Conservation (phyloP, 2,888 invertebrate genomes). For the Cantharis rustica region DNA sequence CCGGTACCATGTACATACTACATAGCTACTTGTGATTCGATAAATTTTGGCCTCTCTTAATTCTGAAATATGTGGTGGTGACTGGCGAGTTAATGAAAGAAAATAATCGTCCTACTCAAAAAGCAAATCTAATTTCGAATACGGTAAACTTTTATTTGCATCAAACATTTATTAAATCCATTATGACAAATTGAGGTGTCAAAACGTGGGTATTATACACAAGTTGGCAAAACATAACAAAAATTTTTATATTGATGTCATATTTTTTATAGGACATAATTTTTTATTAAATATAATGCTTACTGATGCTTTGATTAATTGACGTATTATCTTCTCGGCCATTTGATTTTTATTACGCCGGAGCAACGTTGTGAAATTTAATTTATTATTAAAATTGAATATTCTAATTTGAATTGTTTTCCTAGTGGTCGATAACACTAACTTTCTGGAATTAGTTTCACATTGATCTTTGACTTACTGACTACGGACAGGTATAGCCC, state of each 20-base stretch:
- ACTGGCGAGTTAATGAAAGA: background rate
- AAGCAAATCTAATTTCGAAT: background rate
- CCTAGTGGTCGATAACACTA: background rate
- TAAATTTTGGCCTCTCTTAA: background rate
- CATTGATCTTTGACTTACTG: background rate
- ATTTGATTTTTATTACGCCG: background rate
- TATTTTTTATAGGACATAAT: background rate
- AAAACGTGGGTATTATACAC: background rate
- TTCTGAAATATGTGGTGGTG: background rate
- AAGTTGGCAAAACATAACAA: constrained; percentile 1
- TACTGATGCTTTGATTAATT: background rate
- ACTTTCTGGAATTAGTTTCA: background rate
- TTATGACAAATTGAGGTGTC: background rate
- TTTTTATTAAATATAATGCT: background rate
- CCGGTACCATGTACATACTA: too few species aligned
- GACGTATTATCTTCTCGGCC: background rate
- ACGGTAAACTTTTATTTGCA: background rate
- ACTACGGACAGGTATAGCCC: background rate
- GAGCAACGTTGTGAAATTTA: background rate
- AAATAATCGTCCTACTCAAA: background rate
- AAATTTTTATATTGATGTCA: background rate
- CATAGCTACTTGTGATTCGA: background rate
- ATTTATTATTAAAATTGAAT: background rate
- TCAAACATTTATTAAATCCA: background rate
- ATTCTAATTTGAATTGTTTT: background rate